phyloP scores from a whole-genome alignment of 2,888 invertebrate species.

The Lasioglossum pauxillum region DNA sequence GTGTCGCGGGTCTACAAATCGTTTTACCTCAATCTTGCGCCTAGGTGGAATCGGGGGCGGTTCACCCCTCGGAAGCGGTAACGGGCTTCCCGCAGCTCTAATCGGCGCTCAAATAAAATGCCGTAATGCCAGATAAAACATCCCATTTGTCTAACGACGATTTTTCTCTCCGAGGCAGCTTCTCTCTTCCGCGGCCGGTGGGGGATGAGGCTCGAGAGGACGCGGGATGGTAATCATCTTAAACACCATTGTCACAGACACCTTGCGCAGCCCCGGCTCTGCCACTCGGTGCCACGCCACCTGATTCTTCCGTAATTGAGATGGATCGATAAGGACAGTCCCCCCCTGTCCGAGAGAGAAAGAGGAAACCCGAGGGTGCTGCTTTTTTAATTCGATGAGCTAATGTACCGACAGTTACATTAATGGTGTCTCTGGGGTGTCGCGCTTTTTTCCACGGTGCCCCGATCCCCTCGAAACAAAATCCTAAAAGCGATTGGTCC shows the following conservation, averaged over 20 bases:
- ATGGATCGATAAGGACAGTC: slow-evolving; percentile 74
- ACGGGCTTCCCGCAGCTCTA: slow-evolving; percentile 71
- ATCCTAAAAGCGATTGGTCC: slow-evolving; percentile 1
- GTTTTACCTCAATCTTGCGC: slow-evolving; percentile 80
- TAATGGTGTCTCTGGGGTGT: slow-evolving; percentile 43
- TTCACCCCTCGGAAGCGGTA: slow-evolving; percentile 50
- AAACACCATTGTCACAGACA: slow-evolving; percentile 78
- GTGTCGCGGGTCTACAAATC: slow-evolving; percentile 79
- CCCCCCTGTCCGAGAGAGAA: background rate
- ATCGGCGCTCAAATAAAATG: slow-evolving; percentile 83
- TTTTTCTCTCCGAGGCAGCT: slow-evolving; percentile 75
- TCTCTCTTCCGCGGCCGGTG: slow-evolving; percentile 8
- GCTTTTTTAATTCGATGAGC: slow-evolving; percentile 64
- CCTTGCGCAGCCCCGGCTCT: slow-evolving; percentile 53
- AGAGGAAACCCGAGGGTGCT: slow-evolving; percentile 35
- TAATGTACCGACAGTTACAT: slow-evolving; percentile 61
- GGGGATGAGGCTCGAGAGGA: slow-evolving; percentile 47
- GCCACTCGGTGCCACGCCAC: slow-evolving; percentile 65
- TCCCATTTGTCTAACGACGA: slow-evolving; percentile 83
- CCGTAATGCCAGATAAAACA: slow-evolving; percentile 83
- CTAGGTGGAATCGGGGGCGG: slow-evolving; percentile 45
- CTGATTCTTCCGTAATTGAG: slow-evolving; percentile 81
- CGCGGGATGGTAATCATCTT: slow-evolving; percentile 82
- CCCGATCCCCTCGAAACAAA: background rate
- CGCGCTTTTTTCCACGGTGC: slow-evolving; percentile 5